phyloP scores from a whole-genome alignment of 2,797 vertebrate genomes.

The Simalia tracyae region DNA sequence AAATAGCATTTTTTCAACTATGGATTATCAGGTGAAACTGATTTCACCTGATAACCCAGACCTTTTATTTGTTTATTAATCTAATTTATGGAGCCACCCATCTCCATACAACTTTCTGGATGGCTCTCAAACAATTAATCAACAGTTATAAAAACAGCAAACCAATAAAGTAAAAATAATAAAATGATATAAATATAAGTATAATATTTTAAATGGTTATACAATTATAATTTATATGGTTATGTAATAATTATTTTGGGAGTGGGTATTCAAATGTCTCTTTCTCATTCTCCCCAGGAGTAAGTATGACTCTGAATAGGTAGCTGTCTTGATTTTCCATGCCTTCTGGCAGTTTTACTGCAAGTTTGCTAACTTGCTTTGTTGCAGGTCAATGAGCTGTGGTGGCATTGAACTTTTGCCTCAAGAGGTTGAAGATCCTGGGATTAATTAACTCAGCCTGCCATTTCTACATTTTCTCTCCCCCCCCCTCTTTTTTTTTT shows the following conservation, averaged over 20 bases:
- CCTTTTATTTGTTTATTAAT: not conserved
- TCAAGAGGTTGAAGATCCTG: constrained; percentile 23
- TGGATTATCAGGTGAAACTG: not conserved
- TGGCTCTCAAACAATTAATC: not conserved
- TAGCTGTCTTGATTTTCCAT: not conserved
- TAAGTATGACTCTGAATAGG: not conserved
- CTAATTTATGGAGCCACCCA: not conserved
- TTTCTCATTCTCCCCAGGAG: not conserved
- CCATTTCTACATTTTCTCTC: constrained; percentile 13
- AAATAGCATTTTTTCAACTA: not conserved
- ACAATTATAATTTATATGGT: not conserved
- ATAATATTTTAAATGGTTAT: not conserved
- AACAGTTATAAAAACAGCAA: not conserved
- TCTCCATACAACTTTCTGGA: not conserved
- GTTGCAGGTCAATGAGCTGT: constrained; percentile 1
- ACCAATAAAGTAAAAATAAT: not conserved
- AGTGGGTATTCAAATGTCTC: constrained; percentile 18
- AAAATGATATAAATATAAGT: not conserved
- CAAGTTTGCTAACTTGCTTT: not conserved
- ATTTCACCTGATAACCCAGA: constrained; percentile 10
- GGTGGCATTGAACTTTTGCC: constrained; percentile 8
- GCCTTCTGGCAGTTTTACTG: not conserved
- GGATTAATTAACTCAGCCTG: constrained; percentile 44
- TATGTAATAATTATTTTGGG: not conserved
- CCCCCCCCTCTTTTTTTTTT: not conserved